Evolutionary conservation across 2,113 vertebrate genomes (phyloP), one percentile per base, ranked within the genome.

Genomic region (Serilophus lunatus): DNA sequence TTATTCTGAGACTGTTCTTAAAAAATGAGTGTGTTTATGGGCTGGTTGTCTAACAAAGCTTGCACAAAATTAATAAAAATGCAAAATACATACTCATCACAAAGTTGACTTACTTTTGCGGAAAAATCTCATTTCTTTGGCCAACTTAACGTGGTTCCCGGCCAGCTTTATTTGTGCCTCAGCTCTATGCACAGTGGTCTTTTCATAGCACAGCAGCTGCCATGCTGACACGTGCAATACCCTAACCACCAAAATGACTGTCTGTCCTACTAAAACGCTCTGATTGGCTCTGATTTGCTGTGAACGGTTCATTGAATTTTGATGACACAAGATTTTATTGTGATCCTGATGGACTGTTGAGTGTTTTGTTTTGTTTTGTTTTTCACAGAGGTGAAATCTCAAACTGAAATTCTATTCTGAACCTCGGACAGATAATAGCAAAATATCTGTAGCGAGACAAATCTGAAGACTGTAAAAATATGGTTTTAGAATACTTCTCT

Each of bases 201-300:
- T 93, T 96, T 96, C 90, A 97, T 47, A 91, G 97, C 92, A 94
- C 92, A 96, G 93, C 92, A 94, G 92, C 95, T 97, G 96, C 96
- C 92, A 86, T 75, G 82, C 95, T 90, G 90, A 95, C 92, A 95
- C 74, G 47, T 57, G 92, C 88, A 76, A 76, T 84, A 75, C 84
- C 81, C 79, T 95, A 70, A 74, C 59, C 68, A 95, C 93, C 92
- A 95, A 96, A 95, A 97, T 88, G 71, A 96, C 93, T 96, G 80
- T 94, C 94, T 89, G 92, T 92, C 77, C 91, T 53, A 40, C 75
- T 87, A 63, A 94, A 95, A 82, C 15, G 28, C 68, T 88, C 83
- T 59, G 59, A 4, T 68, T 91, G 82, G 59, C 79, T 87, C 77
- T 54, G 88, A 65, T 57, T 70, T 45, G 81, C 83, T 90, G 6